Evolutionary conservation across 2,888 invertebrate genomes (phyloP), one percentile per base, ranked within the genome.

Genomic region (Eulithis prunata): DNA sequence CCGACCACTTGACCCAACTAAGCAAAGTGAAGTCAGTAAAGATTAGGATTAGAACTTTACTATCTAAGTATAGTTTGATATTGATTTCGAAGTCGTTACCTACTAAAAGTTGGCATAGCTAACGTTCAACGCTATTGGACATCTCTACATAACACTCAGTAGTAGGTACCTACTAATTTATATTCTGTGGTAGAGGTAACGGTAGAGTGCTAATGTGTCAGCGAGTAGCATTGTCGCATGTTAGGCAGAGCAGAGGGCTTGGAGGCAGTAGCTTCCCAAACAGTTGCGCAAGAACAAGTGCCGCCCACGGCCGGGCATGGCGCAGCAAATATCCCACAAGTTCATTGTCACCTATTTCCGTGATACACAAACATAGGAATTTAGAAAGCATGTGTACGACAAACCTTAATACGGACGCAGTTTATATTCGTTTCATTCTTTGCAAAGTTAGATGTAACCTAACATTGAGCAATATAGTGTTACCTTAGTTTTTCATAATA

Each of bases 201-300:
- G 91, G 91, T 90, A 87, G 90, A 90, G 89, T 90, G 88, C 86
- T 91, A 91, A 91, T 90, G 87, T 80, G 81, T 71, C 73, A 82
- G 79, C 76, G 80, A 79, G 83, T 79, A 80, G 78, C 80, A 82
- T 82, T 85, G 88, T 85, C 85, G 80, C 82, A 81, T 81, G 80
- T 73, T 55, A 76, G 79, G 65, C 53, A 64, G 72, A 75, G 78
- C 41, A 41, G 41, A 41, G 78, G 77, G 82, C 60, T 67, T 5
- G 55, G 38, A 52, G 60, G 28, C 47, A 59, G 68, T 68, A 68
- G 68, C 83, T 84, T 87, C 86, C 86, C 86, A 82, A 82, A 83
- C 80, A 76, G 83, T 91, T 91, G 89, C 87, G 88, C 85, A 91
- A 91, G 83, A 83, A 82, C 84, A 82, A 85, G 87, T 85, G 70